Base-by-base conservation (phyloP, 2,113 vertebrate species). In the Myiozetetes cayanensis region DNA sequence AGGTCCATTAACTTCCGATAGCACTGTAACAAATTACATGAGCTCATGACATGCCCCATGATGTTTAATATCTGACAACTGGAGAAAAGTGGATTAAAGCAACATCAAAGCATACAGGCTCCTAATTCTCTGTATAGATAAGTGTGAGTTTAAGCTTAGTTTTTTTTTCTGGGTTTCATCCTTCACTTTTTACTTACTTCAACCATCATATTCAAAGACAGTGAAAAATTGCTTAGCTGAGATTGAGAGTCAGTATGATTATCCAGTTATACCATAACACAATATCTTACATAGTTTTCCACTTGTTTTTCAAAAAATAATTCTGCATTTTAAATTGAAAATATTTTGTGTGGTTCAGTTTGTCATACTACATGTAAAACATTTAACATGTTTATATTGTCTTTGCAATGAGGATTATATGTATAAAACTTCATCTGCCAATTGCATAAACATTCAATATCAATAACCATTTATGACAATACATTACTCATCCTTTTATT, bases 21-120 rank as follows among this genome's bases (percentile, higher is more conserved):
- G 61, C 62, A 71, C 47, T 68, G 13, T 72, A 85, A 92, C 84
- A 89, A 96, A 96, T 91, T 90, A 82, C 65, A 91, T 2, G 25
- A 94, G 70, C 27, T 86, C 35, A 65, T 9, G 3, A 56, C 75
- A 61, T 72, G 66, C 39, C 73, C 72, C 27, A 2, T 86, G 79
- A 90, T 84, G 47, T 92, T 91, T 93, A 93, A 94, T 90, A 93
- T 81, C 84, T 87, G 89, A 89, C 8, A 24, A 44, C 56, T 27
- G 10, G 28, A 90, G 91, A 91, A 90, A 92, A 96, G 52, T 72
- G 81, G 85, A 93, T 96, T 96, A 87, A 81, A 93, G 41, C 24
- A 85, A 77, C 61, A 94, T 91, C 77, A 89, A 85, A 91, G 37
- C 39, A 55, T 63, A 46, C 10, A 91, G 35, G 30, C 33, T 87